phyloP scores from a whole-genome alignment of 2,888 invertebrate species.

The Actias luna region DNA sequence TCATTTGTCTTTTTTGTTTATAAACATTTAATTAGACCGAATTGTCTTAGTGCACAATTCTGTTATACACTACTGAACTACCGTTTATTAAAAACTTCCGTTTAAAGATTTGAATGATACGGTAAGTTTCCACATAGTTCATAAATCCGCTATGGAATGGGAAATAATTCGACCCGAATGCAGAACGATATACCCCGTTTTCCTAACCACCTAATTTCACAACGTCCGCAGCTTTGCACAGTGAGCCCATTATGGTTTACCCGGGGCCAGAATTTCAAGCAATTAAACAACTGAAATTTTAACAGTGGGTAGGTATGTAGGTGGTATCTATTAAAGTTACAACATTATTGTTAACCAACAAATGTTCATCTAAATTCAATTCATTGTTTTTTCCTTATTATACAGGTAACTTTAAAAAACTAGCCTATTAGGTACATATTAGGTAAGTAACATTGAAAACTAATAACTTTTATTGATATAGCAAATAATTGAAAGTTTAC shows the following conservation, averaged over 20 bases:
- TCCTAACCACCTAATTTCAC: conserved; percentile 61
- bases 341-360: background rate
- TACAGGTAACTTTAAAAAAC: too few species aligned
- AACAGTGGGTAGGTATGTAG: conserved; percentile 44
- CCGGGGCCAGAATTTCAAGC: conserved; percentile 69
- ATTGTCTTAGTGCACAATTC: background rate
- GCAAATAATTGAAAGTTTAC: too few species aligned
- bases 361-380: too few species aligned
- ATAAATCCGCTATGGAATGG: conserved; percentile 8
- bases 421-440: too few species aligned
- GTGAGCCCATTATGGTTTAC: conserved; percentile 60
- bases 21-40: background rate
- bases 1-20: background rate
- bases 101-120: background rate
- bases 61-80: background rate
- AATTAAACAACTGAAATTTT: conserved; percentile 80
- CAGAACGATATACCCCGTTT: conserved; percentile 46
- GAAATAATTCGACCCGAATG: conserved; percentile 39
- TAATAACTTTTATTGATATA: too few species aligned
- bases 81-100: background rate
- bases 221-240: conserved; percentile 45
- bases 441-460: too few species aligned
- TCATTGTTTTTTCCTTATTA: too few species aligned
- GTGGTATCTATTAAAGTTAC: conserved; percentile 70
- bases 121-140: background rate